A percentile compares a stretch with the other conserved stretches of the same genome.
phyloP scores from a whole-genome alignment of 2,113 vertebrate species.

The Sialia sialis region DNA sequence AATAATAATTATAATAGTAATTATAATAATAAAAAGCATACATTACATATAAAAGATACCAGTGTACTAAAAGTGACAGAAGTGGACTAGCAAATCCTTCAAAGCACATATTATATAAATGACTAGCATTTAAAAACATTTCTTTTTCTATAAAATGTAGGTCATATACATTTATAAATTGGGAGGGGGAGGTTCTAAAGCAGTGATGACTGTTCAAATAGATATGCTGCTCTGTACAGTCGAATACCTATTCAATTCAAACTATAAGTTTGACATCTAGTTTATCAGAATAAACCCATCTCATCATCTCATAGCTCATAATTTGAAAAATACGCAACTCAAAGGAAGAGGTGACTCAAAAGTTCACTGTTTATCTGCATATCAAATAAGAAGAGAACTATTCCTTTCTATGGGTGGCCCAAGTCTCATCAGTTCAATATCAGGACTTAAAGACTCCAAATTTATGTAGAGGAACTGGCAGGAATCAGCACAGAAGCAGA shows the following conservation, averaged over 20 bases:
- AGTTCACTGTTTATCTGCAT: conserved; percentile 64
- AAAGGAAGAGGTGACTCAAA: conserved; percentile 66
- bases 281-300: conserved; percentile 72
- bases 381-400: conserved; percentile 66
- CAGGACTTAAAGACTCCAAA: conserved; percentile 56
- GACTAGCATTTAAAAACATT: conserved; percentile 84
- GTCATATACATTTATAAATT: conserved; percentile 80
- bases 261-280: conserved; percentile 69
- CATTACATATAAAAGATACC: conserved; percentile 92
- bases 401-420: conserved; percentile 58
- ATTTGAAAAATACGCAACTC: conserved; percentile 66
- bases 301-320: conserved; percentile 63
- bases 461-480: conserved; percentile 59
- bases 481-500: conserved; percentile 66
- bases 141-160: conserved; percentile 79
- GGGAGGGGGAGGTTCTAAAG: conserved; percentile 68
- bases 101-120: conserved; percentile 83
- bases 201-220: conserved; percentile 73
- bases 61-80: conserved; percentile 86
- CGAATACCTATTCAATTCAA: conserved; percentile 71
- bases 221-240: conserved; percentile 74
- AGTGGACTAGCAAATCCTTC: conserved; percentile 82
- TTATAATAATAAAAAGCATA: conserved; percentile 90
- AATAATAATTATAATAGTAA: conserved; percentile 74
- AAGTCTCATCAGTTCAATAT: conserved; percentile 54